A percentile compares a stretch with the other conserved stretches of the same genome.
phyloP scores from a whole-genome alignment of 1,140 invertebrate genomes.

The Campodea augens region DNA sequence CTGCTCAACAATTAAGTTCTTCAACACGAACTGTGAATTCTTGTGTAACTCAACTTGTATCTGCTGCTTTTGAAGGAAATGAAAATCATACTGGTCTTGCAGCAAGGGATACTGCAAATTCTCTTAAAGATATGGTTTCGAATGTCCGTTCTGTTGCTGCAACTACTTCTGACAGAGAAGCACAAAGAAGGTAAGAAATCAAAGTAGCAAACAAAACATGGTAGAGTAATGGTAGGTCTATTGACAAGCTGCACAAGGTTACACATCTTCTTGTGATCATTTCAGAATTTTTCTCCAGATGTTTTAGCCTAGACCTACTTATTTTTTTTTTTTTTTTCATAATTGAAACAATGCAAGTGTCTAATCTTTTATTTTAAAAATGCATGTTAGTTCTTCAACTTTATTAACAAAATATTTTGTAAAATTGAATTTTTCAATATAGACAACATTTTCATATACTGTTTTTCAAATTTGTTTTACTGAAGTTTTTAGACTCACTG shows the following conservation, averaged over 20 bases:
- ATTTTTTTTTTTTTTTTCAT: not conserved
- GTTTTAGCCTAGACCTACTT: too few species aligned
- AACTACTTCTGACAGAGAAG: conserved; percentile 37
- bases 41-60: conserved; percentile 59
- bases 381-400: too few species aligned
- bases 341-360: not conserved
- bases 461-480: too few species aligned
- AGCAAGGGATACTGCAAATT: conserved; percentile 55
- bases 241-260: not conserved
- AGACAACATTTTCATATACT: too few species aligned
- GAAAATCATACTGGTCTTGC: conserved; percentile 64
- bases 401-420: too few species aligned
- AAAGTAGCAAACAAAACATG: too few species aligned
- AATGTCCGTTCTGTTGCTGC: conserved; percentile 53
- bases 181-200: conserved; percentile 29
- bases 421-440: too few species aligned
- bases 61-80: conserved; percentile 65
- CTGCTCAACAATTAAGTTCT: conserved; percentile 45
- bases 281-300: too few species aligned
- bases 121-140: conserved; percentile 44
- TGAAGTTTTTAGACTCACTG: too few species aligned
- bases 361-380: too few species aligned
- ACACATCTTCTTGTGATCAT: too few species aligned
- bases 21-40: conserved; percentile 42
- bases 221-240: too few species aligned